phyloP scores from a whole-genome alignment of 2,797 vertebrate genomes.

The Sphenodon punctatus region DNA sequence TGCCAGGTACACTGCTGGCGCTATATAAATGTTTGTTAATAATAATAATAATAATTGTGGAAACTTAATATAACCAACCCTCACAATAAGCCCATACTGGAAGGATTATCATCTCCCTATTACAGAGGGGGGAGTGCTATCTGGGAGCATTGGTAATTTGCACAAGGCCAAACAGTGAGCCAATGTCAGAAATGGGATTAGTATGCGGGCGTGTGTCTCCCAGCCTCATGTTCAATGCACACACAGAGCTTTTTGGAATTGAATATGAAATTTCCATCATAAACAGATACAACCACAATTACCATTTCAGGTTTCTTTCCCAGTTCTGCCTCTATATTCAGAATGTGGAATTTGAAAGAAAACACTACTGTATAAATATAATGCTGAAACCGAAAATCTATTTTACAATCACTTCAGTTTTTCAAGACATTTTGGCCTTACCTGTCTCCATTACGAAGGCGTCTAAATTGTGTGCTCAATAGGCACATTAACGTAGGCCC shows the following conservation, averaged over 20 bases:
- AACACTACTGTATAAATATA: not conserved
- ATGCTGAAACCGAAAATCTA: not conserved
- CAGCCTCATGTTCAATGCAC: not conserved
- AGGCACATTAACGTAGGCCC: slow-evolving; percentile 96
- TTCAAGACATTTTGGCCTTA: slow-evolving; percentile 51
- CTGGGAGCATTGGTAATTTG: not conserved
- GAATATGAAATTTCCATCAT: not conserved
- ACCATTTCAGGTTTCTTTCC: not conserved
- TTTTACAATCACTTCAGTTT: not conserved
- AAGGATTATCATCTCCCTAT: not conserved
- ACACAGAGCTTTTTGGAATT: not conserved
- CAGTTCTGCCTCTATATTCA: not conserved
- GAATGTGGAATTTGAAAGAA: not conserved
- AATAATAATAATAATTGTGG: no score
- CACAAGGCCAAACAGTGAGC: not conserved
- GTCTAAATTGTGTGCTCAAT: slow-evolving; percentile 89
- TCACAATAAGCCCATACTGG: no score
- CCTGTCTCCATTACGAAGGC: slow-evolving; percentile 93
- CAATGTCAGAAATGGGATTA: not conserved
- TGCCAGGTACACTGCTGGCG: no score
- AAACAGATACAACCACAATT: not conserved
- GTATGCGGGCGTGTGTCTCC: not conserved
- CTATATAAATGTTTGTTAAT: no score
- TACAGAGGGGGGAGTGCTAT: not conserved
- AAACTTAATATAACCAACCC: no score